These are phyloP conservation scores for Capitella teleta DNA, from an alignment of 1,140 invertebrate species.

Conservation along the genomic window DNA sequence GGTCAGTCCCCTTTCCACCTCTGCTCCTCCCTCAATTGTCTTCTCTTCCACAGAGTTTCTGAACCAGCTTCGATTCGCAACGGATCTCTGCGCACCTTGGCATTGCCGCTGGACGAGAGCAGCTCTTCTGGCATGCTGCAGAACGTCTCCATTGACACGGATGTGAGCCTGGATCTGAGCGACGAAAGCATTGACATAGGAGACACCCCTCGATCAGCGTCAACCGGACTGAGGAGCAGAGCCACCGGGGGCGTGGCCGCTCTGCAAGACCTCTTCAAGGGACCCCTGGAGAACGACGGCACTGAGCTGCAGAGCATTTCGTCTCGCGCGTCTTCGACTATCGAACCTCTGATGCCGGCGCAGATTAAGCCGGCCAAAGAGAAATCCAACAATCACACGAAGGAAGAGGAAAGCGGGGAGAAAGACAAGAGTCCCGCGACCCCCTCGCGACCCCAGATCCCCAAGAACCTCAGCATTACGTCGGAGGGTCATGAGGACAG, in stretches of 20 bases:
- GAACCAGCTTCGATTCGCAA: too few species aligned
- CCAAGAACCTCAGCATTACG: not conserved
- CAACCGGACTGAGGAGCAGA: not conserved
- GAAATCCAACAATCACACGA: conserved; percentile 51
- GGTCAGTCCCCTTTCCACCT: too few species aligned
- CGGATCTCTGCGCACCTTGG: too few species aligned
- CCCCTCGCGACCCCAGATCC: not conserved
- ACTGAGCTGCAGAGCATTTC: not conserved
- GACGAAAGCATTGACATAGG: not conserved
- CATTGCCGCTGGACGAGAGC: too few species aligned
- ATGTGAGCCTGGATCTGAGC: conserved; percentile 1
- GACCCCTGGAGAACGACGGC: too few species aligned
- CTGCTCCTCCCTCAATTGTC: too few species aligned
- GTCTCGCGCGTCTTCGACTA: not conserved
- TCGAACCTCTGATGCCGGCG: conserved; percentile 45
- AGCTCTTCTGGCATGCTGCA: conserved; percentile 16
- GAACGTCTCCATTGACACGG: conserved; percentile 32
- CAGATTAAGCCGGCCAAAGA: conserved; percentile 51
- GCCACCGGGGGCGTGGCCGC: not conserved
- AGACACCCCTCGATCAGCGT: not conserved
- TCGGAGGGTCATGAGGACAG: conserved; percentile 3
- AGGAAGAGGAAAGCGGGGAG: conserved; percentile 53
- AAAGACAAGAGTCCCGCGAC: not conserved
- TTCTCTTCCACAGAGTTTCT: too few species aligned
- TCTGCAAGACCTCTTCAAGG: not conserved